Conservation (phyloP, 2,113 vertebrate species). For the Myiopsitta monachus region DNA sequence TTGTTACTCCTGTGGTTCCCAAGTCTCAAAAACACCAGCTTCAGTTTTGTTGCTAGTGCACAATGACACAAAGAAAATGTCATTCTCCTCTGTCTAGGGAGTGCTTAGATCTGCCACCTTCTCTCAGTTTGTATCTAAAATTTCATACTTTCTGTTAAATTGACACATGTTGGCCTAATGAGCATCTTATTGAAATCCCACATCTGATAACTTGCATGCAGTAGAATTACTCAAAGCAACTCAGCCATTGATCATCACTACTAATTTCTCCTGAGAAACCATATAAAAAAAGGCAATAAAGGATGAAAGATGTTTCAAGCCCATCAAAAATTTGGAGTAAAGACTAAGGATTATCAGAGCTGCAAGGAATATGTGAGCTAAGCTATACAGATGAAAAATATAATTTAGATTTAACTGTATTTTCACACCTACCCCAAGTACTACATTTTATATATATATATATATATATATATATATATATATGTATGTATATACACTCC, state of each 20-base stretch:
- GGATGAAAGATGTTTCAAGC: background rate
- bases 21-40: background rate
- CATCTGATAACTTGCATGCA: background rate
- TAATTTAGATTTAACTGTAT: background rate
- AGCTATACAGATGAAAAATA: background rate
- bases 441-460: background rate
- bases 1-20: background rate
- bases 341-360: background rate
- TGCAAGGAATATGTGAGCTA: background rate
- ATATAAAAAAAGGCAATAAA: background rate
- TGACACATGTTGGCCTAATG: background rate
- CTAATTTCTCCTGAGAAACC: slow-evolving; percentile 36
- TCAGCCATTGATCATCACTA: background rate
- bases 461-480: background rate
- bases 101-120: background rate
- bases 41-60: background rate
- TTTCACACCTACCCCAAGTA: background rate
- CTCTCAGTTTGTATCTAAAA: background rate
- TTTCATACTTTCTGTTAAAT: slow-evolving; percentile 10
- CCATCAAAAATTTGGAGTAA: background rate
- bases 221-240: slow-evolving; percentile 21
- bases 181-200: slow-evolving; percentile 5
- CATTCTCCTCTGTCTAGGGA: background rate
- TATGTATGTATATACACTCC: background rate
- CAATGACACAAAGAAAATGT: background rate